Conservation (phyloP, 2,113 vertebrate species). For the Bujurquina vittata region DNA sequence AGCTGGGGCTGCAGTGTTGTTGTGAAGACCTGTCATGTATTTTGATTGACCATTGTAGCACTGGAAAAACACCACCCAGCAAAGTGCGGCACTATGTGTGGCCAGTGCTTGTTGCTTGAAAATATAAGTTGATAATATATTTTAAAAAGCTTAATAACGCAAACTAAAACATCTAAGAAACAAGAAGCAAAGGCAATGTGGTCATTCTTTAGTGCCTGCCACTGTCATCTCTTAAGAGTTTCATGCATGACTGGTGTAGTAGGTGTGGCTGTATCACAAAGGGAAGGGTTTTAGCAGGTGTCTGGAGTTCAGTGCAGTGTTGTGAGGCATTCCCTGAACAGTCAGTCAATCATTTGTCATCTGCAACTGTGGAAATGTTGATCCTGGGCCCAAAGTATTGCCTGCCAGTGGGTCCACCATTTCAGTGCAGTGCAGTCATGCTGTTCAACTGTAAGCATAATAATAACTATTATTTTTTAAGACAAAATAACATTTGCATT, state of each 20-base stretch:
- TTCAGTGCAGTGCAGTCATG: conserved; percentile 80
- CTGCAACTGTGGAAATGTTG: conserved; percentile 55
- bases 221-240: conserved; percentile 35
- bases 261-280: conserved; percentile 55
- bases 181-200: conserved; percentile 18
- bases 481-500: conserved; percentile 62
- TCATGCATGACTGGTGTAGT: conserved; percentile 68
- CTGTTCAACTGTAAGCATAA: conserved; percentile 71
- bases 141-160: background rate
- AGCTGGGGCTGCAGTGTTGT: background rate
- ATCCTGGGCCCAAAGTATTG: conserved; percentile 53
- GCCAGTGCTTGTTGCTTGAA: conserved; percentile 14
- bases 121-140: conserved; percentile 2
- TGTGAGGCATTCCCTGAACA: conserved; percentile 74
- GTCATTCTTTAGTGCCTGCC: conserved; percentile 11
- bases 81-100: conserved; percentile 1
- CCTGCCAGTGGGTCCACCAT: conserved; percentile 59
- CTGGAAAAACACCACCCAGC: background rate
- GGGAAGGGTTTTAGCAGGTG: conserved; percentile 69
- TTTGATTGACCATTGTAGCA: background rate
- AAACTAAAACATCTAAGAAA: conserved; percentile 3
- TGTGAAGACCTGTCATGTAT: background rate
- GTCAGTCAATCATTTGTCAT: conserved; percentile 65
- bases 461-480: conserved; percentile 46
- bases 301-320: conserved; percentile 75